Base-by-base conservation (phyloP, 2,113 vertebrate species). In the Sisor rabdophorus region DNA sequence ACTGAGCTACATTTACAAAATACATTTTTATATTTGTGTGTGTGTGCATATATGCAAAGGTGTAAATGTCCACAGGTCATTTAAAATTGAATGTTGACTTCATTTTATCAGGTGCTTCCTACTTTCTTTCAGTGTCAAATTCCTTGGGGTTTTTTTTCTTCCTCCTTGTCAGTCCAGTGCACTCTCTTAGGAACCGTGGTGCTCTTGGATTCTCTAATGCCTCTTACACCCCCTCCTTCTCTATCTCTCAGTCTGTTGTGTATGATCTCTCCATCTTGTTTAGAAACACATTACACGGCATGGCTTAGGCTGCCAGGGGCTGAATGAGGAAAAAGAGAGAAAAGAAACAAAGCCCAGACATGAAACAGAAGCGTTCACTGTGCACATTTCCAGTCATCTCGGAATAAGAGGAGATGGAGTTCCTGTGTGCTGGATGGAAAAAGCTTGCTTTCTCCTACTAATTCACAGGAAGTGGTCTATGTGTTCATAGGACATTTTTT, bases 211-310 rank as follows among this genome's bases (percentile, higher is more conserved):
- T 36, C 47, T 53, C 24, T 48, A 64, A n/a, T 63, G 0, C 32
- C 53, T 58, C 53, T 77, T 11, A 12, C 40, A 17, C 58, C 26
- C 13, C 16, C 44, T 1, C 50, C 11, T 28, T 36, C 58, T 60
- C 58, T 60, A n/a, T 61, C 47, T 61, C 50, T 4, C 26, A 30
- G 52, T 58, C n/a, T 24, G 30, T 22, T 16, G 28, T 17, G 24
- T 13, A 44, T 19, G 52, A 71, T 68, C 52, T 53, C 65, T 74
- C 56, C 59, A 65, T 83, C 75, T 71, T 80, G 71, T 70, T 73
- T 58, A 64, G 75, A n/a, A 60, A 36, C 60, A 77, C 48, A 59
- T 52, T 71, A 30, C 52, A 58, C 36, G 47, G 44, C 26, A 24
- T 73, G 78, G 58, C 53, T 64, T 61, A 20, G 19, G 54, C 48